Base-by-base conservation (phyloP, 2,888 invertebrate genomes). In the Hirudinaria manillensis region DNA sequence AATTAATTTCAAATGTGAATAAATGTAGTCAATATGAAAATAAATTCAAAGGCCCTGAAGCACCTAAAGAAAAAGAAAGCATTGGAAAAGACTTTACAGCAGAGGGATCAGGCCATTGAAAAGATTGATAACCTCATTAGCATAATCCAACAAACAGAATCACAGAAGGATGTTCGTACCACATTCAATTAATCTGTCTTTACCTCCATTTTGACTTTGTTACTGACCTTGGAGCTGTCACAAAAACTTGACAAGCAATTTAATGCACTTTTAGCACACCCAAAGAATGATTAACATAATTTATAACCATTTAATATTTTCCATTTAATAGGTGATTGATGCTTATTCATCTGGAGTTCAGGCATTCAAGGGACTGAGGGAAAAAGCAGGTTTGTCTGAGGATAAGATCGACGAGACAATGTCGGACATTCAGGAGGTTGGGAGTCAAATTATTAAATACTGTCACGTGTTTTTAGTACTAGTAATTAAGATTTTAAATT, bases 341-440 rank as follows among this genome's bases (percentile, higher is more conserved):
- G 75, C 72, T 7, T 71, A 56, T 51, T 65, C 75, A n/a, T 77
- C 77, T 13, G 78, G 79, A 3, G 75, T 72, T 16, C 68, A 76
- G 21, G 78, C 78, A 2, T 78, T 77, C 70, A 78, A 77, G 56
- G 75, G 73, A 7, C 53, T 78, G 66, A 65, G 73, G 34, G 32
- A 75, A 21, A 61, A 71, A 27, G 45, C 67, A 1, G 78, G 77
- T 6, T 70, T 79, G 34, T 78, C 66, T 1, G 73, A 78, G n/a
- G 77, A 78, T 21, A 77, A 70, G 21, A 68, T 79, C 6, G 78
- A 79, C 51, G 76, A 76, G 21, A 71, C 76, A 38, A 78, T 79
- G 79, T 29, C 71, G 21, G 75, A 76, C 24, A 29, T 79, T 6
- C 75, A 79, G 38, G 78, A 79, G 76, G 79, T 78, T n/a, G 74